Percentiles rank a stretch among this genome's conserved stretches.
Evolutionary conservation across 2,113 vertebrate species (phyloP).

Genomic region (Ptyas mucosa): DNA sequence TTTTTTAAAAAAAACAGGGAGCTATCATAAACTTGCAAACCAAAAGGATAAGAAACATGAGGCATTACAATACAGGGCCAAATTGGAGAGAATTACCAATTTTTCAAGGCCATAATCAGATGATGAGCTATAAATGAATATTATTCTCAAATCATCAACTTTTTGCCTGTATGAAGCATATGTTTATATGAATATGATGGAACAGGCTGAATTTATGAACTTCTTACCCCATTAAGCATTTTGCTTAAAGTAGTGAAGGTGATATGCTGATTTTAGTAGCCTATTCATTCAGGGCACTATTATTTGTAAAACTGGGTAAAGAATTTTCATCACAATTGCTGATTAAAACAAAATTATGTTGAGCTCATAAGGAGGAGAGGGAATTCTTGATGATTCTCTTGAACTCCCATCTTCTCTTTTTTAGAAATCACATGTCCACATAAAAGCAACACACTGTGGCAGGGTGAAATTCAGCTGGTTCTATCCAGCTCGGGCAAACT

Average conservation of each 20-base stretch:
- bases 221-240: not conserved
- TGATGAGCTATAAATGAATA: not conserved
- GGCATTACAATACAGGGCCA: not conserved
- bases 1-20: not conserved
- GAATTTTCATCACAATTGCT: not conserved
- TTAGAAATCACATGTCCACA: not conserved
- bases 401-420: not conserved
- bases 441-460: not conserved
- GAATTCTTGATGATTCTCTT: not conserved
- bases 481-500: no score
- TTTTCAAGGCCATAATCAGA: not conserved
- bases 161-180: not conserved
- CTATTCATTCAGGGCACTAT: not conserved
- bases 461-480: no score
- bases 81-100: not conserved
- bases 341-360: not conserved
- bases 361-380: not conserved
- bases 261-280: not conserved
- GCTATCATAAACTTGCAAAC: not conserved
- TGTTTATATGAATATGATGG: not conserved
- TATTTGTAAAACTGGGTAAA: not conserved
- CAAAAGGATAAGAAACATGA: not conserved
- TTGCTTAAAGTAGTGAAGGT: not conserved
- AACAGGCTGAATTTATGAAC: not conserved
- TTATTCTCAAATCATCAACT: not conserved